Conservation (phyloP, 2,888 invertebrate species). For the Tipula vernalis region DNA sequence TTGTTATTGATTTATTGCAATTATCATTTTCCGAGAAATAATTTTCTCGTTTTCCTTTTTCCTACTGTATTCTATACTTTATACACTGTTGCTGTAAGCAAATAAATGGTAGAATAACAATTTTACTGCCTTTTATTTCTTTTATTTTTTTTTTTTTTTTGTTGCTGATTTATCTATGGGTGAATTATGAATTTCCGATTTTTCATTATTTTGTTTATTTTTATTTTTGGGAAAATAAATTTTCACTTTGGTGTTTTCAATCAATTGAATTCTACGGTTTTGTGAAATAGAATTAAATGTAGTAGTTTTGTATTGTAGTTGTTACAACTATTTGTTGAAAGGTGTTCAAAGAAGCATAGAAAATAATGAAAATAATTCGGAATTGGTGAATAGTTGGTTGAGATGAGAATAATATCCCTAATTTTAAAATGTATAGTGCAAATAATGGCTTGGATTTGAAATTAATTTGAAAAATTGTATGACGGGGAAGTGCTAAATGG, state of each 20-base stretch:
- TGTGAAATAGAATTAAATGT: not conserved
- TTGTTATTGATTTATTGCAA: not conserved
- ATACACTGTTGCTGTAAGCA: not conserved
- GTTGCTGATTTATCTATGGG: not conserved
- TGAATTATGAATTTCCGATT: not conserved
- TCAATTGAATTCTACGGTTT: not conserved
- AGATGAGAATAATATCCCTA: no score
- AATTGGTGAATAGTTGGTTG: not conserved
- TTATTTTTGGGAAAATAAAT: not conserved
- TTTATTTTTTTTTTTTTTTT: no score
- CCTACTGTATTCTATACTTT: not conserved
- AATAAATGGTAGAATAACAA: not conserved
- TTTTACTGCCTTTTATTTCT: not conserved
- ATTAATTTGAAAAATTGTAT: no score
- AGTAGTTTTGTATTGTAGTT: not conserved
- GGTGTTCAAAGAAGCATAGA: not conserved
- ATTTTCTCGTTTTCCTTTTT: not conserved
- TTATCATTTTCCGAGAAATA: not conserved
- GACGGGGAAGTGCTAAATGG: no score
- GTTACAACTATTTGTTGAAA: not conserved
- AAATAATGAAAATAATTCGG: not conserved
- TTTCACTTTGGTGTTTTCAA: not conserved
- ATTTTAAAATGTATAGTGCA: no score
- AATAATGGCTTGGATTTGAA: no score
- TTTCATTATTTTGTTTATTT: not conserved